Percentiles rank a stretch among this genome's conserved stretches.
Conservation (phyloP, 2,113 vertebrate species). For the Pogonocichla stellata region DNA sequence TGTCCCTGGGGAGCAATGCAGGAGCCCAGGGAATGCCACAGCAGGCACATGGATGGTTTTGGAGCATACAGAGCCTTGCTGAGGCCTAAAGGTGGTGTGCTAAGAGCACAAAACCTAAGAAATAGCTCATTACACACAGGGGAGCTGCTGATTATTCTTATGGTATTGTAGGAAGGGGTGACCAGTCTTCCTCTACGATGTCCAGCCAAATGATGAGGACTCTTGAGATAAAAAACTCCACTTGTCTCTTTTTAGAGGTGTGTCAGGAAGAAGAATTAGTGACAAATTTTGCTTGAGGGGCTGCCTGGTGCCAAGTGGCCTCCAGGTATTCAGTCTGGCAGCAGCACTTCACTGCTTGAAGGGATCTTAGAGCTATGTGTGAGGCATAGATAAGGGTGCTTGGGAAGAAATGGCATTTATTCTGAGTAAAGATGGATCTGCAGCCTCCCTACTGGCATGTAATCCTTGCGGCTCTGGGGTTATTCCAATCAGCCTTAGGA, state of each 20-base stretch:
- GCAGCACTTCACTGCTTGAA: conserved; percentile 4
- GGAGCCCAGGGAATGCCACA: not conserved
- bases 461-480: conserved; percentile 32
- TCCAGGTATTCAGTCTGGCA: conserved; percentile 18
- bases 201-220: not conserved
- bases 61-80: not conserved
- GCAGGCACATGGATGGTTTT: not conserved
- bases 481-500: conserved; percentile 50
- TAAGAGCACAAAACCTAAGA: not conserved
- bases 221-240: not conserved
- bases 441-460: conserved; percentile 1
- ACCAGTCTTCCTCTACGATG: not conserved
- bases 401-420: conserved; percentile 28
- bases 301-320: not conserved
- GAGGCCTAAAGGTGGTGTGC: not conserved
- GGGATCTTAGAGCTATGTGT: conserved; percentile 23
- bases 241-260: not conserved
- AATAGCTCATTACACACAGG: not conserved
- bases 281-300: not conserved
- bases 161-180: not conserved
- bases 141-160: not conserved
- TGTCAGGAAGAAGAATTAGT: not conserved
- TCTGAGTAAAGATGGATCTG: conserved; percentile 19
- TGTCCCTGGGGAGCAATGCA: not conserved
- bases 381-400: conserved; percentile 52